Conservation (phyloP, 2,113 vertebrate species). For the Tragelaphus scriptus region DNA sequence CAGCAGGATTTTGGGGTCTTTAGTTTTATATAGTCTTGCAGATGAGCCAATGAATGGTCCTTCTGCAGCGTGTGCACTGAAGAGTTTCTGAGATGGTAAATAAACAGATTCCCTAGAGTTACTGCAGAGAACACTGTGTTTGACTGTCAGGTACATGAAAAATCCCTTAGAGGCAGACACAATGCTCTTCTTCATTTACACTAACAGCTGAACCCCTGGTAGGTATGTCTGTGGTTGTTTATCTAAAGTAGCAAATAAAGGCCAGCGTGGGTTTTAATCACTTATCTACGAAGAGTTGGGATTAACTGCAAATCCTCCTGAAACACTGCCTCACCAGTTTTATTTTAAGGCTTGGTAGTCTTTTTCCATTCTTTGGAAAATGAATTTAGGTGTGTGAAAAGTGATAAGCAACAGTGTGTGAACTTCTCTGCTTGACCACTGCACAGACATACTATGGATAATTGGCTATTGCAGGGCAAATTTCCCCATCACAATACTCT, state of each 20-base stretch:
- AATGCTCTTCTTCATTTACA: neutral
- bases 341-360: neutral
- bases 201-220: neutral
- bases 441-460: neutral
- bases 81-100: neutral
- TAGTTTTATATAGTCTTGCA: neutral
- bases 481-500: neutral
- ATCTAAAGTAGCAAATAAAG: constrained; percentile 12
- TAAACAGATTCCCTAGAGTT: neutral
- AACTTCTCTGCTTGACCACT: neutral
- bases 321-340: neutral
- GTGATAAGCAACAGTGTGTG: constrained; percentile 23
- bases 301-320: constrained; percentile 50
- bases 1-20: neutral
- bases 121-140: neutral
- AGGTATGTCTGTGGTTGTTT: neutral
- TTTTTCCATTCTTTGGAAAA: neutral
- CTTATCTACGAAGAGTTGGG: neutral
- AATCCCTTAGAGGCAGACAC: neutral
- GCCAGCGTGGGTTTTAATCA: neutral
- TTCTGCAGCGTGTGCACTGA: rapidly evolving
- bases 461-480: neutral
- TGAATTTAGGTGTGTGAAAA: constrained; percentile 40
- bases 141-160: neutral
- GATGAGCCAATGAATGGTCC: neutral